Evolutionary conservation across 92 coral and sea anemone species (phyloP).

Genomic region (Zoanthus sansibaricus): DNA sequence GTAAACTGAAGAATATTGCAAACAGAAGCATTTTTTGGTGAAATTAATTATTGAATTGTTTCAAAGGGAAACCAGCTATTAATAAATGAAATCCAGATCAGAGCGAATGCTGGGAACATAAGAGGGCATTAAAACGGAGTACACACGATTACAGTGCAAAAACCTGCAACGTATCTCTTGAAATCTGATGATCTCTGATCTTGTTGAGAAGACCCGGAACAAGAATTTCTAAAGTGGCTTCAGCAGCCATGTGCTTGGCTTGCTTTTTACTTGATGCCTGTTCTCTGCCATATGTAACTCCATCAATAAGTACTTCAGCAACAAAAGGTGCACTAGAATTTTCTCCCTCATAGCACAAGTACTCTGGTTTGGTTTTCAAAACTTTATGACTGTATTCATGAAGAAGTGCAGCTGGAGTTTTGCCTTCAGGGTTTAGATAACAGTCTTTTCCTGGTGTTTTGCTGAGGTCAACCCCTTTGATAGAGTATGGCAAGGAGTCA

Average conservation of each 20-base stretch:
- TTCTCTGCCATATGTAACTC: conserved; percentile 84
- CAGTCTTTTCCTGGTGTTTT: conserved; percentile 64
- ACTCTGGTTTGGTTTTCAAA: conserved; percentile 83
- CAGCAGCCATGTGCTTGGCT: conserved; percentile 92
- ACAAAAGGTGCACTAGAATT: conserved; percentile 79
- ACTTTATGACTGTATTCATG: conserved; percentile 89
- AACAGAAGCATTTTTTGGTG: no score
- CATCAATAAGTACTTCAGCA: conserved; percentile 87
- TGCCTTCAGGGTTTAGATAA: conserved; percentile 78
- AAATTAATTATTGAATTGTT: no score
- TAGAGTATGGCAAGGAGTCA: conserved; percentile 79
- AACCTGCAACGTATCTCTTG: conserved; percentile 83
- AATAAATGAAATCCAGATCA: no score
- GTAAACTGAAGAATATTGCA: no score
- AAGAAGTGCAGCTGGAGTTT: conserved; percentile 89
- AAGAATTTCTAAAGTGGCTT: conserved; percentile 81
- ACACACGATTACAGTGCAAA: neutral
- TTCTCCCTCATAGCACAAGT: conserved; percentile 81
- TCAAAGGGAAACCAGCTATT: no score
- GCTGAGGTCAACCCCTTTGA: conserved; percentile 65
- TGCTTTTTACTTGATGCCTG: conserved; percentile 86
- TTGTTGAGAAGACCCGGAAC: conserved; percentile 81
- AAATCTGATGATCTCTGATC: conserved; percentile 73
- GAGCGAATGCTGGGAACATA: no score
- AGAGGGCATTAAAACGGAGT: no score